These are phyloP conservation scores for Podarcis cretensis DNA, from an alignment of 2,113 vertebrate species.

Conservation along the genomic window DNA sequence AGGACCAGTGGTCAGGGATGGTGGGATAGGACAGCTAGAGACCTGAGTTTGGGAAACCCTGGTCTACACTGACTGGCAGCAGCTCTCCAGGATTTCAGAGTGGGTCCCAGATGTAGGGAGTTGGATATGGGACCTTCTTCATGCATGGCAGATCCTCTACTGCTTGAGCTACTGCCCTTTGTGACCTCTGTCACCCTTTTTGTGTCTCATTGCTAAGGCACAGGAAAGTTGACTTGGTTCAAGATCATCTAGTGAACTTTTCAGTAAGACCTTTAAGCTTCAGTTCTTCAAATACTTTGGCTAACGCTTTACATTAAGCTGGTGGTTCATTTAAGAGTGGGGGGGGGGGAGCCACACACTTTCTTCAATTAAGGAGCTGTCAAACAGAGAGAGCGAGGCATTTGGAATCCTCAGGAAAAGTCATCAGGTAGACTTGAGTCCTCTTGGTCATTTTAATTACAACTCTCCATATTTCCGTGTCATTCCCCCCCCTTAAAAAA, in stretches of 20 bases:
- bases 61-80: no score
- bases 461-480: constrained; percentile 16
- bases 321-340: not conserved
- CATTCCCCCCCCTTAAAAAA: not conserved
- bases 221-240: not conserved
- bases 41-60: no score
- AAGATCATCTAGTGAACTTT: not conserved
- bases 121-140: no score
- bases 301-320: not conserved
- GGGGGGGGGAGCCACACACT: not conserved
- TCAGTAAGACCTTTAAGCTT: not conserved
- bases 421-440: not conserved
- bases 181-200: not conserved
- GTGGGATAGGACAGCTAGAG: no score
- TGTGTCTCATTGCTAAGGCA: not conserved
- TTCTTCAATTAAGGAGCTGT: not conserved
- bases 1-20: no score
- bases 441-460: constrained; percentile 19
- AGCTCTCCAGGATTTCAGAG: no score
- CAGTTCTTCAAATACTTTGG: not conserved
- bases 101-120: no score
- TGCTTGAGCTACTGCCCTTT: no score
- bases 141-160: no score
- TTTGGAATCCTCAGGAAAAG: not conserved
- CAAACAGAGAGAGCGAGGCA: not conserved